phyloP scores from a whole-genome alignment of 1,140 invertebrate species.

The Bacillus rossius region DNA sequence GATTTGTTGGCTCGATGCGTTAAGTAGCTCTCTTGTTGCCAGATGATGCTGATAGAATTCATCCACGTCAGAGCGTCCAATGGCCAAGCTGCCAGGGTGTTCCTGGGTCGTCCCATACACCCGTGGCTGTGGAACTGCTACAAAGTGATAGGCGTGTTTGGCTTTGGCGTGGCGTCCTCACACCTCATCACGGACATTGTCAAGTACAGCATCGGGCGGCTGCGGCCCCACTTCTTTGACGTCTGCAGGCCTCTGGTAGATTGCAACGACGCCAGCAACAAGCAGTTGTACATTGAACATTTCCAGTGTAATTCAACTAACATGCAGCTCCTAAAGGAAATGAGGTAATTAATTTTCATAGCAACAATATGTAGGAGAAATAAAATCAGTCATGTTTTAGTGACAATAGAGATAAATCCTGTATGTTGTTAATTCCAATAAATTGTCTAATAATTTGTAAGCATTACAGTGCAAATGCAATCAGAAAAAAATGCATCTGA shows the following conservation, averaged over 20 bases:
- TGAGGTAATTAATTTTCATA: slow-evolving; percentile 43
- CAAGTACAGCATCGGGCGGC: slow-evolving; percentile 86
- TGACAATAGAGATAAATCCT: too few species aligned
- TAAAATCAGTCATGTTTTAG: too few species aligned
- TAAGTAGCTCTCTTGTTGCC: slow-evolving; percentile 27
- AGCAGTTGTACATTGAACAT: slow-evolving; percentile 55
- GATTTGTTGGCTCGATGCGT: too few species aligned
- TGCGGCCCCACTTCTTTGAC: slow-evolving; percentile 87
- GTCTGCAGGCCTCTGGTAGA: slow-evolving; percentile 60
- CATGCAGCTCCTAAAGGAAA: slow-evolving; percentile 57
- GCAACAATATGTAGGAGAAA: too few species aligned
- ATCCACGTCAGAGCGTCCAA: slow-evolving; percentile 45
- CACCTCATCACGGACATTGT: slow-evolving; percentile 83
- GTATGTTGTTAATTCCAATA: too few species aligned
- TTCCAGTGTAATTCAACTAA: slow-evolving; percentile 57
- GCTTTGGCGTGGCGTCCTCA: slow-evolving; percentile 77
- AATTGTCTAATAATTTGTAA: too few species aligned
- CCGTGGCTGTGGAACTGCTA: slow-evolving; percentile 68
- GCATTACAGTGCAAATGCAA: too few species aligned
- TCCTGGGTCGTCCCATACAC: slow-evolving; percentile 54
- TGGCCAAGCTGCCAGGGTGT: slow-evolving; percentile 37
- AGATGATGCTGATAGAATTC: slow-evolving; percentile 60
- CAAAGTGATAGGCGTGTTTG: slow-evolving; percentile 66
- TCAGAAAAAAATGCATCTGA: too few species aligned
- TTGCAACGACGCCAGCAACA: slow-evolving; percentile 49